Conservation (phyloP, 1,140 invertebrate genomes). For the Drosophila subobscura region DNA sequence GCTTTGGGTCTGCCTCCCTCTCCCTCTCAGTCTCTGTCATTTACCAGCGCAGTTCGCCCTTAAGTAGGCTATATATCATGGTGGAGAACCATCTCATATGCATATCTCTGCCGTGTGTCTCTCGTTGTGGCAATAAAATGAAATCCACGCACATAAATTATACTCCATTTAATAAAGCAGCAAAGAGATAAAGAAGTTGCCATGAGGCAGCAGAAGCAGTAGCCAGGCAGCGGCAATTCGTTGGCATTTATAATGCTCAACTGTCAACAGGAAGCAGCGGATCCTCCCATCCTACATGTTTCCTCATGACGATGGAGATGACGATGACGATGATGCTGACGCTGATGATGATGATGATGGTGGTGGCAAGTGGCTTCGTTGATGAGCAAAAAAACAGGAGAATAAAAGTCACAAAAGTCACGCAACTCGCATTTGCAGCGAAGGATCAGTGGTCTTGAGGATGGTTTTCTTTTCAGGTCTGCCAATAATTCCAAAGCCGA, state of each 20-base stretch:
- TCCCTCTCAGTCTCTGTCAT: background rate
- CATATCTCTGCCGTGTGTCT: slow-evolving; percentile 2
- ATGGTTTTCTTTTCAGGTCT: slow-evolving; percentile 1
- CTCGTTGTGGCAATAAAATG: slow-evolving; percentile 36
- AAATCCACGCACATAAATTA: slow-evolving; percentile 63
- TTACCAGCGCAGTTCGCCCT: background rate
- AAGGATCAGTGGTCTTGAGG: slow-evolving; percentile 12
- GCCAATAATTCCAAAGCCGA: slow-evolving; percentile 45
- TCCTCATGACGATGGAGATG: slow-evolving; percentile 11
- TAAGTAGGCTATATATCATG: too few species aligned
- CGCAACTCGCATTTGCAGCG: slow-evolving; percentile 64
- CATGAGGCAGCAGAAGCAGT: background rate
- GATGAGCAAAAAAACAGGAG: slow-evolving; percentile 46
- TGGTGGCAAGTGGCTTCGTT: slow-evolving; percentile 59
- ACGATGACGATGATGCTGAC: slow-evolving; percentile 16
- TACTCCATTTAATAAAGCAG: slow-evolving; percentile 73
- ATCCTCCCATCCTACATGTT: background rate
- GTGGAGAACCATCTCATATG: background rate
- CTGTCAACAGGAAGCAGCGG: slow-evolving; percentile 39
- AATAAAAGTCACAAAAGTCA: slow-evolving; percentile 67
- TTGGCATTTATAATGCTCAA: slow-evolving; percentile 56
- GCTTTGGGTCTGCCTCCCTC: background rate
- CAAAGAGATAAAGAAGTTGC: slow-evolving; percentile 20
- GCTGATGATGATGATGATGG: slow-evolving; percentile 48
- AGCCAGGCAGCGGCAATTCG: slow-evolving; percentile 28